Base-by-base conservation (phyloP, 2,113 vertebrate species). In the Aspiorhynchus laticeps region DNA sequence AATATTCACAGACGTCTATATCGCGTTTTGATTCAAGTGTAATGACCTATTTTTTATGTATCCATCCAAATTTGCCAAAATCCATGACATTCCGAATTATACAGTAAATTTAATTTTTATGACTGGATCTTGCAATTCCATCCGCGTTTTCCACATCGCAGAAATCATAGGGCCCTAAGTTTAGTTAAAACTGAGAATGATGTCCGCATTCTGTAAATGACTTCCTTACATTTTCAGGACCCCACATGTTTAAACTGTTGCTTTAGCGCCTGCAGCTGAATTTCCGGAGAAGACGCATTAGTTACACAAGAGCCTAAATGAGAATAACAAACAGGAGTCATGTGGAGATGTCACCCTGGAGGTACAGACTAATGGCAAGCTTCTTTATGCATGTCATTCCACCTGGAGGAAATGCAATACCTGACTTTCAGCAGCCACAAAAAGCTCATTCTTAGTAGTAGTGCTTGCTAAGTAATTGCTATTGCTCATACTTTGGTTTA, bases 391-490 rank as follows among this genome's bases (percentile, higher is more conserved):
- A n/a, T 59, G 53, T 36, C 78, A 24, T 33, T 48, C 21, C 84
- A 75, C 85, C 86, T 89, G 46, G 71, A 63, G 67, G 43, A 76
- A 75, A 46, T 48, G 46, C 82, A 83, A 83, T 84, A 87, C 87
- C 80, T 88, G 84, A 28, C 67, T 74, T 67, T 56, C 41, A 59
- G 63, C 53, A 79, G 65, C 74, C 48, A 82, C 69, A 38, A 1
- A 73, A 73, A 41, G 69, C 69, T 73, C 36, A 12, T 73, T 73
- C 36, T 41, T 86, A 24, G 48, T 36, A 86, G 41, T 28, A 46
- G 73, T 28, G 74, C 33, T 21, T 83, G 26, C 33, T 83, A 6
- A 21, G 21, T 73, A 73, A 41, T 41, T 38, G 10, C 19, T 73
- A 38, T 73, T 73, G 33, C 69, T 24, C 36, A 38, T 38, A 24